Percentiles rank a stretch among this genome's conserved stretches.
Evolutionary conservation across 2,797 vertebrate genomes (phyloP).

Genomic region (Chaunax sp.): DNA sequence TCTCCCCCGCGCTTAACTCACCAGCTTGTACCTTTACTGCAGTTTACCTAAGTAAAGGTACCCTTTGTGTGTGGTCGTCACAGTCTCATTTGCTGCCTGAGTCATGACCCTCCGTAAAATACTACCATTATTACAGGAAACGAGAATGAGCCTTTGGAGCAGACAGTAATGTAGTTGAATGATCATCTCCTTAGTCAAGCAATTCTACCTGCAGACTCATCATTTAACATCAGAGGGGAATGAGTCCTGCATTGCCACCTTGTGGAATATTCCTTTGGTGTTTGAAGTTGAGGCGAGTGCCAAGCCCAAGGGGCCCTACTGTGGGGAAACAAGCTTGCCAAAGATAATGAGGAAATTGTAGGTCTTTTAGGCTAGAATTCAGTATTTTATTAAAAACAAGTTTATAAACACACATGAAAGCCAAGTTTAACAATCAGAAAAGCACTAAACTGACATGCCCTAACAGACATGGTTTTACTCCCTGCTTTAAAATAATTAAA

Average conservation of each 20-base stretch:
- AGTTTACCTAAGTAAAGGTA: constrained; percentile 52
- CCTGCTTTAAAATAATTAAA: constrained; percentile 51
- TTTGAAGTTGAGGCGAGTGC: constrained; percentile 36
- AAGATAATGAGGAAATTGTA: constrained; percentile 67
- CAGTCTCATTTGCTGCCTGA: constrained; percentile 63
- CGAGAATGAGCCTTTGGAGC: constrained; percentile 57
- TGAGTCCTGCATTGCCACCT: constrained; percentile 79
- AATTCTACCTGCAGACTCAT: constrained; percentile 76
- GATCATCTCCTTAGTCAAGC: constrained; percentile 60
- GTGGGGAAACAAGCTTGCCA: constrained; percentile 63
- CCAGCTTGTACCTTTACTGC: constrained; percentile 50
- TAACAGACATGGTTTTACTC: constrained; percentile 51
- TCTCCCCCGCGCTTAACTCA: constrained; percentile 37
- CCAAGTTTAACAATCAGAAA: constrained; percentile 63
- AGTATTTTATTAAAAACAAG: constrained; percentile 78
- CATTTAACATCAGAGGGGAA: constrained; percentile 63
- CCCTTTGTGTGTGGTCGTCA: constrained; percentile 58
- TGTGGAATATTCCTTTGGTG: constrained; percentile 70
- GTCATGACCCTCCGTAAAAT: constrained; percentile 63
- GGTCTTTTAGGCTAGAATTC: constrained; percentile 59
- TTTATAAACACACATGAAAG: constrained; percentile 68
- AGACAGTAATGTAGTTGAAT: constrained; percentile 50
- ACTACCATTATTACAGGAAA: constrained; percentile 72
- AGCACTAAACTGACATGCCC: constrained; percentile 48
- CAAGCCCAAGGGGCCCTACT: constrained; percentile 64